phyloP scores from a whole-genome alignment of 1,140 invertebrate genomes.

The Bemisia tabaci region DNA sequence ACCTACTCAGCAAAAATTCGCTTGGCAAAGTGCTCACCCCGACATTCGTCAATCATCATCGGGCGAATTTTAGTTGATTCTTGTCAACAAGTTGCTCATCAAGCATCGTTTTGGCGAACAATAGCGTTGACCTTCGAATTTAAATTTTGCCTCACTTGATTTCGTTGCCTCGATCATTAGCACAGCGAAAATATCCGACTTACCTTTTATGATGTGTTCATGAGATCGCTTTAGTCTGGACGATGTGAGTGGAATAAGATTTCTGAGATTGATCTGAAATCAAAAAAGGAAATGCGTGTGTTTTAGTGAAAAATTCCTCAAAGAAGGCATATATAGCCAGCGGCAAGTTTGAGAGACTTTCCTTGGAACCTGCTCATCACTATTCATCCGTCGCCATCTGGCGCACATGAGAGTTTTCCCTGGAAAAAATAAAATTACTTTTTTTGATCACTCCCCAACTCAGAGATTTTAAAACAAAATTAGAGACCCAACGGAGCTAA shows the following conservation, averaged over 20 bases:
- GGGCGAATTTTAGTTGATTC: not conserved
- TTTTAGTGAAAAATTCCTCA: too few species aligned
- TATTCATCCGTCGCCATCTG: too few species aligned
- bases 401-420: too few species aligned
- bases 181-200: not conserved
- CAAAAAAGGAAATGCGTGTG: not conserved
- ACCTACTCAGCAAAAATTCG: not conserved
- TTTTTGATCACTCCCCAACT: too few species aligned
- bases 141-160: too few species aligned
- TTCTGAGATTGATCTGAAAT: not conserved
- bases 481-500: too few species aligned
- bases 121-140: not conserved
- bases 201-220: not conserved
- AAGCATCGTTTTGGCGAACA: not conserved
- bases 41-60: not conserved
- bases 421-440: too few species aligned
- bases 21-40: not conserved
- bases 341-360: too few species aligned
- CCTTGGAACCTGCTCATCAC: too few species aligned
- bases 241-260: not conserved
- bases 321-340: too few species aligned
- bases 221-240: not conserved
- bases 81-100: not conserved
- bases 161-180: too few species aligned
- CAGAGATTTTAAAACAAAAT: too few species aligned